Percentiles rank a stretch among this genome's conserved stretches.
These are phyloP conservation scores for Portunus trituberculatus DNA, from an alignment of 1,140 invertebrate genomes.

Conservation along the genomic window DNA sequence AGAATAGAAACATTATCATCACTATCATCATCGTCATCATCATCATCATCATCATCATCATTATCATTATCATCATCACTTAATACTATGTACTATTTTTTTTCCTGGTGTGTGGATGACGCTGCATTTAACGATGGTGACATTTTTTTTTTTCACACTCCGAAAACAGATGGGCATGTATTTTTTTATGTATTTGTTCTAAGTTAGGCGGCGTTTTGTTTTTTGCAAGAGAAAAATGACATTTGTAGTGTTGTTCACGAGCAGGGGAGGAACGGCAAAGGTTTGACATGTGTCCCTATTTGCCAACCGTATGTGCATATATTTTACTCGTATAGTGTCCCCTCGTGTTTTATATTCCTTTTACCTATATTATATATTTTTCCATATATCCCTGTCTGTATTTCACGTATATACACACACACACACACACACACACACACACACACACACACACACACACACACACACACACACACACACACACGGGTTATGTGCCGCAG, in stretches of 20 bases:
- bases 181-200: slow-evolving; percentile 1
- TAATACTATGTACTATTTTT: not conserved
- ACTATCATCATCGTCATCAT: not conserved
- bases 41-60: slow-evolving; percentile 3
- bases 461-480: slow-evolving; percentile 20
- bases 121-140: not conserved
- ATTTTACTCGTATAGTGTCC: not conserved
- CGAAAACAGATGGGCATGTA: not conserved
- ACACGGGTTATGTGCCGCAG: not conserved
- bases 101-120: not conserved
- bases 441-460: slow-evolving; percentile 10
- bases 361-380: slow-evolving; percentile 25
- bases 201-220: not conserved
- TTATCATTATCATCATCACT: not conserved
- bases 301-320: not conserved
- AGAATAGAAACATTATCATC: no score
- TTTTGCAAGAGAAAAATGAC: not conserved
- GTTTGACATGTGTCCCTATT: slow-evolving; percentile 1
- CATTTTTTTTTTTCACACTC: not conserved
- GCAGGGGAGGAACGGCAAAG: not conserved
- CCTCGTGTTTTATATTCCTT: not conserved
- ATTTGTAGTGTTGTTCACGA: not conserved
- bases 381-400: not conserved
- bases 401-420: not conserved
- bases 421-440: slow-evolving; percentile 1